Base-by-base conservation (phyloP, 1,140 invertebrate genomes). In the Dysdera silvatica region DNA sequence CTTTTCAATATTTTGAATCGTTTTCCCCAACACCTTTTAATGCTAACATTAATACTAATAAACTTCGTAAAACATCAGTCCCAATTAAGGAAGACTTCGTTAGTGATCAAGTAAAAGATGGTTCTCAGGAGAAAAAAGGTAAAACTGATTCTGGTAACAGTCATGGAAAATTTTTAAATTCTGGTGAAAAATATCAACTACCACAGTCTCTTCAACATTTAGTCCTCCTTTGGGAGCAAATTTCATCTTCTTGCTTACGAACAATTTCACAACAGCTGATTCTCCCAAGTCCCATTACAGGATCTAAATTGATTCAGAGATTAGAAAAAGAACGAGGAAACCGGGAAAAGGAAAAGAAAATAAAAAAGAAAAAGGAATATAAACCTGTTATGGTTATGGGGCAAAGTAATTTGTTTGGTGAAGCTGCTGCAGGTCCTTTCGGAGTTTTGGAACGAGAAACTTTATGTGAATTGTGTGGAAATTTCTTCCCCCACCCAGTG, bases 391-490 rank as follows among this genome's bases (percentile, higher is more conserved):
- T 61, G 45, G 35, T 40, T 28, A 32, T 43, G 4, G 16, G 31
- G 70, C 65, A 61, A 74, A 77, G 68, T 67, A 79, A 75, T 67
- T 75, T 71, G 70, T 77, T 77, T 66, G 73, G 71, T 20, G 75
- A 74, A 65, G 71, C 69, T 26, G 63, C 67, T 26, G 67, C 69
- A 65, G 56, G 71, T 31, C 68, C 65, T 64, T 66, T 55, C 18
- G 35, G 55, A 67, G 49, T 68, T 66, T 7, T 73, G 24, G 74
- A 77, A n/a, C 75, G 78, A 18, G 83, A 86, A 59, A 84, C 84
- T 6, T 73, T 81, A 31, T 98, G 94, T 74, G 94, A 97, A 74
- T 79, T 97, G 20, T 98, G 94, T 72, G 89, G 87, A 6, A 77
- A 76, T 20, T 80, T 80, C 73, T 84, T 85, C 70, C 82, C 88